These are phyloP conservation scores for Heterodera schachtii DNA, from an alignment of 1,140 invertebrate genomes.

Conservation along the genomic window DNA sequence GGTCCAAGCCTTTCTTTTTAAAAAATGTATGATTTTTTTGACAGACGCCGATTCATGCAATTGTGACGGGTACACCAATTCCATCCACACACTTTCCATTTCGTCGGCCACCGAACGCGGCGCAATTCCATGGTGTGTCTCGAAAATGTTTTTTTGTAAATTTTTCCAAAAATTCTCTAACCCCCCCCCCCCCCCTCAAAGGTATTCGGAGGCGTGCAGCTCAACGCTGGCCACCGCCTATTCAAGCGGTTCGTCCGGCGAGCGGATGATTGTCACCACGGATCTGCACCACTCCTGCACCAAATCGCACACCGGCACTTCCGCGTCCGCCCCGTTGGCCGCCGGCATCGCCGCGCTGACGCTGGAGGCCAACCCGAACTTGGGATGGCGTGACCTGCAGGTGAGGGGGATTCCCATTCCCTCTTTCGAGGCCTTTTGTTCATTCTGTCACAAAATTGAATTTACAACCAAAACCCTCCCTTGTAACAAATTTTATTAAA, in stretches of 20 bases:
- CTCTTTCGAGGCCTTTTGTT: not conserved
- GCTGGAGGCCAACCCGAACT: constrained; percentile 71
- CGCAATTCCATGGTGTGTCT: constrained; percentile 76
- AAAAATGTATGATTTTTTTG: not conserved
- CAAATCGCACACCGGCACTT: constrained; percentile 67
- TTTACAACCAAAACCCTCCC: too few species aligned
- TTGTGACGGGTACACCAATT: constrained; percentile 74
- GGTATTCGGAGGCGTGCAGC: constrained; percentile 91
- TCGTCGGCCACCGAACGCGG: constrained; percentile 92
- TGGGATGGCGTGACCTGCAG: constrained; percentile 51
- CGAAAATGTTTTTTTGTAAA: not conserved
- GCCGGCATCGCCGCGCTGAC: constrained; percentile 71
- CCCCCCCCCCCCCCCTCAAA: not conserved
- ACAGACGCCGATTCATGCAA: constrained; percentile 82
- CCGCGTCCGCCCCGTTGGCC: constrained; percentile 62
- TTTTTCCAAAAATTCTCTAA: not conserved
- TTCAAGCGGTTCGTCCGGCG: constrained; percentile 79
- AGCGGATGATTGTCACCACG: constrained; percentile 74
- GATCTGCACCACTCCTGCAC: constrained; percentile 82
- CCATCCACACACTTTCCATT: constrained; percentile 93
- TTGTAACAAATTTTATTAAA: too few species aligned
- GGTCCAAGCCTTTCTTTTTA: too few species aligned
- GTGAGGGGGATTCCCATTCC: not conserved
- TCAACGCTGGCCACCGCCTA: constrained; percentile 93
- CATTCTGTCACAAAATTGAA: too few species aligned